Evolutionary conservation across 1,140 invertebrate genomes (phyloP), one percentile per base, ranked within the genome.

Genomic region (Hylaeus anthracinus): DNA sequence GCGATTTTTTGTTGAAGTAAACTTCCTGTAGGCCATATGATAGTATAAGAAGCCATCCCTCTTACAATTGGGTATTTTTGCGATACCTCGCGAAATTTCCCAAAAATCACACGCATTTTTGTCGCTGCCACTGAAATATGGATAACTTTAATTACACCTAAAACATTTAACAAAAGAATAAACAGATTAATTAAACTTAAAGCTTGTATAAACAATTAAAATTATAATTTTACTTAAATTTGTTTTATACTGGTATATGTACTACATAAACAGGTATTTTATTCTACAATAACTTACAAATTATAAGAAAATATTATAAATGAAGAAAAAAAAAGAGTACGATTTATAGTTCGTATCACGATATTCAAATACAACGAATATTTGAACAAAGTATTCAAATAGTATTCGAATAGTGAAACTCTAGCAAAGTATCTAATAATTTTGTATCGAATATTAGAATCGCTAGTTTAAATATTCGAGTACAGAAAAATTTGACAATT

Each of bases 21-120:
- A 90, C 95, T 95, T 61, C 95, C 95, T 0, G 94, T 90, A 0
- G 96, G 96, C 96, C 96, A 97, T 72, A 96, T 95, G 0, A 96
- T 86, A 0, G 95, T 94, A 86, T 97, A 97, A 0, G 96, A 96
- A 1, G 95, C 91, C 94, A 97, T 96, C 5, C 97, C 97, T 63
- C 95, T 90, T 5, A 94, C 91, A 5, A 97, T 90, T 10, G 95
- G 95, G 83, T 94, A 94, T 71, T 92, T 93, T 45, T 89, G 90
- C 5, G 92, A 88, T 9, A 94, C 88, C 63, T 93, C 90, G 15
- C 90, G 91, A 53, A 94, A 88, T 90, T 91, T 94, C 5, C 90
- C 85, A 15, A 93, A 89, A 56, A 94, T 73, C 10, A 91, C 82
- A 51, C 91, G 90, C 90, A 93, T 90, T 51, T 86, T 89, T 41